These are phyloP conservation scores for Timandra comae DNA, from an alignment of 2,888 invertebrate species.

Conservation along the genomic window DNA sequence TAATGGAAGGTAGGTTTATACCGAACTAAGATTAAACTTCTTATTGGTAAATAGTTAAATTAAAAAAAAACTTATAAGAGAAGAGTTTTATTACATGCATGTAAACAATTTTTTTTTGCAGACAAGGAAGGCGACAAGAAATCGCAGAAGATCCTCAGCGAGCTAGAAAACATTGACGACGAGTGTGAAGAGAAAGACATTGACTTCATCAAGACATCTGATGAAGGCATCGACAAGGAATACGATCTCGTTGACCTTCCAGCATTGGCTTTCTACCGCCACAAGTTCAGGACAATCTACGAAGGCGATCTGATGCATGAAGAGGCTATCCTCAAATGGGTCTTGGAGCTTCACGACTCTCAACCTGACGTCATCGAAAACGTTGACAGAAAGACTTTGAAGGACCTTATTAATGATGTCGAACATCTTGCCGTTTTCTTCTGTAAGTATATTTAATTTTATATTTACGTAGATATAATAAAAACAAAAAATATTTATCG, in stretches of 20 bases:
- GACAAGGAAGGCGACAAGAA: slow-evolving; percentile 94
- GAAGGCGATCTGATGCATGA: slow-evolving; percentile 94
- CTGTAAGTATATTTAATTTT: slow-evolving; percentile 80
- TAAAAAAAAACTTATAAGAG: not conserved
- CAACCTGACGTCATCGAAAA: slow-evolving; percentile 93
- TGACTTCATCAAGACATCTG: slow-evolving; percentile 94
- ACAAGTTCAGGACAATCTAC: slow-evolving; percentile 92
- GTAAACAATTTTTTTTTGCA: slow-evolving; percentile 42
- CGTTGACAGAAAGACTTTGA: slow-evolving; percentile 92
- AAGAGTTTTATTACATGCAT: slow-evolving; percentile 5
- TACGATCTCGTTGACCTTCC: slow-evolving; percentile 90
- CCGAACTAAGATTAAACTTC: no score
- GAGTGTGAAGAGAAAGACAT: slow-evolving; percentile 94
- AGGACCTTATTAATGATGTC: slow-evolving; percentile 91
- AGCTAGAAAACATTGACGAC: slow-evolving; percentile 94
- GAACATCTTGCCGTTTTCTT: slow-evolving; percentile 95
- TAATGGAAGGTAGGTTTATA: no score
- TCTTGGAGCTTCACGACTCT: slow-evolving; percentile 88
- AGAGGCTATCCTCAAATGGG: slow-evolving; percentile 92
- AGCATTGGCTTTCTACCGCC: slow-evolving; percentile 90
- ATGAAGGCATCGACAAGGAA: slow-evolving; percentile 90
- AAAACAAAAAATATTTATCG: no score
- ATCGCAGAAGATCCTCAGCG: slow-evolving; percentile 90
- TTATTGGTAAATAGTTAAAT: not conserved
- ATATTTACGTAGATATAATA: no score